phyloP scores from a whole-genome alignment of 2,797 vertebrate genomes.

The Acrossocheilus wenchowensis region DNA sequence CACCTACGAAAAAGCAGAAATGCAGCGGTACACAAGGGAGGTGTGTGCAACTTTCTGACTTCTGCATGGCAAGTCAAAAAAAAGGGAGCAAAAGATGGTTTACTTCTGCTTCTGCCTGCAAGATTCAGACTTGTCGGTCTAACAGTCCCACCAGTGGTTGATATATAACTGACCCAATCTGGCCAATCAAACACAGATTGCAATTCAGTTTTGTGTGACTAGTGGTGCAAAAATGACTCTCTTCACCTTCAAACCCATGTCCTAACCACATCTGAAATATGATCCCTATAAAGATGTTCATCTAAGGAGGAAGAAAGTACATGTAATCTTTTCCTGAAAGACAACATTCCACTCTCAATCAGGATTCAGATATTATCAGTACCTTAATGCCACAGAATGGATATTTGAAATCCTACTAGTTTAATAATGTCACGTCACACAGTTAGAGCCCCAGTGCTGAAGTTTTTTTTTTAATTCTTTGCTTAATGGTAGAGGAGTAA shows the following conservation, averaged over 20 bases:
- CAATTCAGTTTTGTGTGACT: background rate
- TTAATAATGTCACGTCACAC: constrained; percentile 16
- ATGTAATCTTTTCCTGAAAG: background rate
- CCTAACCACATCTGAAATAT: background rate
- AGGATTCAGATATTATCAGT: background rate
- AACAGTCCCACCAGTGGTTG: background rate
- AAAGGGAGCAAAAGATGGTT: background rate
- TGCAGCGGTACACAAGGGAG: background rate
- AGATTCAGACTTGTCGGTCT: background rate
- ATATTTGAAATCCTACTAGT: constrained; percentile 20
- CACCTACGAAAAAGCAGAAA: background rate
- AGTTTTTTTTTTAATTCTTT: background rate
- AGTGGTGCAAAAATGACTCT: background rate
- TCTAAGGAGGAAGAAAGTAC: background rate
- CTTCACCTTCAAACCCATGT: background rate
- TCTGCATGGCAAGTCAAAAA: background rate
- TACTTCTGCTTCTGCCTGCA: background rate
- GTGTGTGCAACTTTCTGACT: too few species aligned
- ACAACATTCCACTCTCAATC: background rate
- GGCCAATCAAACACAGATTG: background rate
- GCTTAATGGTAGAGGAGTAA: background rate
- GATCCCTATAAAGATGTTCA: background rate
- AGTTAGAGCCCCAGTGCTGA: background rate
- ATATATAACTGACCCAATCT: background rate
- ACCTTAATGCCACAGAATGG: background rate